phyloP scores from a whole-genome alignment of 2,888 invertebrate genomes.

The Metopia argyrocephala region DNA sequence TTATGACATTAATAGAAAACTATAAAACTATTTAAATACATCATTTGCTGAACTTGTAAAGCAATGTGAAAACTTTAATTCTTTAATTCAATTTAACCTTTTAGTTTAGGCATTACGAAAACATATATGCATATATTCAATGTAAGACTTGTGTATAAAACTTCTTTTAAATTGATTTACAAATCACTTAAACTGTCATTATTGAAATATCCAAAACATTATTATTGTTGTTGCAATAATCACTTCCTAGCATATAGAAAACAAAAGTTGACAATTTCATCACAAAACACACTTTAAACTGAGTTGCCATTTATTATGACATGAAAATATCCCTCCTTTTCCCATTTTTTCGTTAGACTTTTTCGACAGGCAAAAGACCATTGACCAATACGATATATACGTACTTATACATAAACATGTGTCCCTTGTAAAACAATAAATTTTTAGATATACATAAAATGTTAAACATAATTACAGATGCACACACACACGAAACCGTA shows the following conservation, averaged over 20 bases:
- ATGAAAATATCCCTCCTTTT: slow-evolving; percentile 29
- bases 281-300: slow-evolving; percentile 9
- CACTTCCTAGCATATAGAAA: background rate
- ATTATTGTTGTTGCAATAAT: background rate
- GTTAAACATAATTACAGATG: background rate
- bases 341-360: background rate
- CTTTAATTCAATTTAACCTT: too few species aligned
- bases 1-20: background rate
- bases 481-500: slow-evolving; percentile 34
- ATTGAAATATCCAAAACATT: background rate
- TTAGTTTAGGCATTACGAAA: too few species aligned
- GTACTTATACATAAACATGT: background rate
- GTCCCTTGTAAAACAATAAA: slow-evolving; percentile 23
- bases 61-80: too few species aligned
- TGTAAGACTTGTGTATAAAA: too few species aligned
- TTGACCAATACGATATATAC: too few species aligned
- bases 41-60: too few species aligned
- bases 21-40: too few species aligned
- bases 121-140: too few species aligned
- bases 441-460: slow-evolving; percentile 21
- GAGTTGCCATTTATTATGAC: slow-evolving; percentile 34
- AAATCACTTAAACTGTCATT: slow-evolving; percentile 45
- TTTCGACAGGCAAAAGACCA: background rate
- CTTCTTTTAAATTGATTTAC: too few species aligned
- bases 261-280: slow-evolving; percentile 3